A percentile compares a stretch with the other conserved stretches of the same genome.
Conservation (phyloP, 30 jellyfish, hydroid and myxozoan genomes). For the Aurelia coerulea region DNA sequence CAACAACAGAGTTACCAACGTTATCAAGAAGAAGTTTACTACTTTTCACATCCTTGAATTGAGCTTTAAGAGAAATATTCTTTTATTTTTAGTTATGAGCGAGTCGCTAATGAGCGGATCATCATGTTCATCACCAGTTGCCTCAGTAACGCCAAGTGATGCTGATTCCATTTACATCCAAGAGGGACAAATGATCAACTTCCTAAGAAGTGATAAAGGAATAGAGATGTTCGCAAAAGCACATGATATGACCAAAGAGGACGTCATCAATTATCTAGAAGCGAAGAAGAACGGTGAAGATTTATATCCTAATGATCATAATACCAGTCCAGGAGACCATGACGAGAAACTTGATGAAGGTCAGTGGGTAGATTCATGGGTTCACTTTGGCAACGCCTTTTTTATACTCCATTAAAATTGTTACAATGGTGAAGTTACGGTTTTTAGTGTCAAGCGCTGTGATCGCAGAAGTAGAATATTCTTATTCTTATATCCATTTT, state of each 20-base stretch:
- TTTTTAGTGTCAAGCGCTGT: too few species aligned
- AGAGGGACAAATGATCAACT: conserved; percentile 55
- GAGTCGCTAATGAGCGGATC: conserved; percentile 41
- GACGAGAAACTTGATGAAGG: conserved; percentile 42
- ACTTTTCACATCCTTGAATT: too few species aligned
- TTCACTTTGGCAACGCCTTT: neutral
- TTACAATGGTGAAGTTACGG: too few species aligned
- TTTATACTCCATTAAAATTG: too few species aligned
- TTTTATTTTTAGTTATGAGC: neutral
- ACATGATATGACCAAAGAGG: conserved; percentile 34
- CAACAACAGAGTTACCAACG: too few species aligned
- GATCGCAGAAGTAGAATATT: too few species aligned
- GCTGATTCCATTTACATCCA: conserved; percentile 39
- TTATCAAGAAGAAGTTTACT: too few species aligned
- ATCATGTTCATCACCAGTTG: conserved; percentile 43
- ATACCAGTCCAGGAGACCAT: conserved; percentile 23
- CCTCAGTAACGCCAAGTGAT: conserved; percentile 65
- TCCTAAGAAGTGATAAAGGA: conserved; percentile 53
- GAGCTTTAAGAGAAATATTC: neutral
- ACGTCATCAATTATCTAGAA: conserved; percentile 39
- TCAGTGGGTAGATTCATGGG: neutral
- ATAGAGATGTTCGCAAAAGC: conserved; percentile 73
- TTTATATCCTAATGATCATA: neutral
- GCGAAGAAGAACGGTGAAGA: conserved; percentile 37
- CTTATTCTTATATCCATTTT: too few species aligned